These are phyloP conservation scores for Goniozus legneri DNA, from an alignment of 1,140 invertebrate species.

Conservation along the genomic window DNA sequence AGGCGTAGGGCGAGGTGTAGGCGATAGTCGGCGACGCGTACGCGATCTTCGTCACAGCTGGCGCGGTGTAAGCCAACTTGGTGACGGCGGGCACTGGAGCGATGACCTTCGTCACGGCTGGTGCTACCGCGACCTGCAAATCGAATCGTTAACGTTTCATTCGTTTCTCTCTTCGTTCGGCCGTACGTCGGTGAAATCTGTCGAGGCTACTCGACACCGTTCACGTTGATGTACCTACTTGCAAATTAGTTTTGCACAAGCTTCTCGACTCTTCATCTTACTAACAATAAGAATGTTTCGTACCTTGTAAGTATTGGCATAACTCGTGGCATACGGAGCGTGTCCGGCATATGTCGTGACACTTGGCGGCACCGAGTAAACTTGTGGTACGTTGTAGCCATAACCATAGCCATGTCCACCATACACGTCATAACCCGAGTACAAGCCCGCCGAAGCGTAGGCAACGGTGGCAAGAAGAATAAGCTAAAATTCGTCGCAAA, in stretches of 20 bases:
- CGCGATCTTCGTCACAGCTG: conserved; percentile 25
- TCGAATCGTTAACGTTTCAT: too few species aligned
- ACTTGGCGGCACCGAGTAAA: too few species aligned
- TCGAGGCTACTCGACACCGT: too few species aligned
- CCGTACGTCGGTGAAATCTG: too few species aligned
- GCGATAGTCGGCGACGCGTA: conserved; percentile 25
- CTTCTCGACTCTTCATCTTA: too few species aligned
- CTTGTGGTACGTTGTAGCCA: conserved; percentile 15
- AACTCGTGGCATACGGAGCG: conserved; percentile 35
- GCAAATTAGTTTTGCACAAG: too few species aligned
- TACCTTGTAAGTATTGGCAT: conserved; percentile 34
- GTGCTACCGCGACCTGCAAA: conserved; percentile 26
- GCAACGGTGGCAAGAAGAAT: conserved; percentile 35
- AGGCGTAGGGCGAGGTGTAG: conserved; percentile 11
- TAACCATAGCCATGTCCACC: conserved; percentile 28
- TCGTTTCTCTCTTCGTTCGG: too few species aligned
- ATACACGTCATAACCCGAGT: conserved; percentile 28
- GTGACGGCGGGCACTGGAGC: conserved; percentile 4
- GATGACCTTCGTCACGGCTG: conserved; percentile 30
- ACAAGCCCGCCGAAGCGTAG: conserved; percentile 38
- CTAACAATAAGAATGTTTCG: too few species aligned
- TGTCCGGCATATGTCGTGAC: background rate
- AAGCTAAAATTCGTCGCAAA: too few species aligned
- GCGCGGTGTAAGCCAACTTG: conserved; percentile 11
- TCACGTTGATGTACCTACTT: too few species aligned